Percentiles rank a stretch among this genome's conserved stretches.
Evolutionary conservation across 2,797 vertebrate genomes (phyloP).

Genomic region (Selene dorsalis): DNA sequence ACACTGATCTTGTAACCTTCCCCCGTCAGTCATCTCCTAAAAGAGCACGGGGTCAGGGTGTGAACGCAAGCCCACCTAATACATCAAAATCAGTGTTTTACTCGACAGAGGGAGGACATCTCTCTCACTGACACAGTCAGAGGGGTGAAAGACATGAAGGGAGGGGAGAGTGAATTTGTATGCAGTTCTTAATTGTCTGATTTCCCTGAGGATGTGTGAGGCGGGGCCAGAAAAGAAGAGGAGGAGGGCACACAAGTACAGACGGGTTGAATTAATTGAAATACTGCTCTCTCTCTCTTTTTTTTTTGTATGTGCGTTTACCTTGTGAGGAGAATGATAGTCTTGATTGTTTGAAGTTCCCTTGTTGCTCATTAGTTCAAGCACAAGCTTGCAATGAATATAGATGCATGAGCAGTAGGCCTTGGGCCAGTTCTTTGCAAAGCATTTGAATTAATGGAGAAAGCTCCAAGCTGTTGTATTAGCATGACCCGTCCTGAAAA

Average conservation of each 20-base stretch:
- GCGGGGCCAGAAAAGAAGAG: constrained; percentile 12
- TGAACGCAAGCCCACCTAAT: constrained; percentile 12
- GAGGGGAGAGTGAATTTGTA: constrained; percentile 63
- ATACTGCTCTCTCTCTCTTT: constrained; percentile 44
- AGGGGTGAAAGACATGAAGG: constrained; percentile 41
- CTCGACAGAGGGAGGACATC: constrained; percentile 42
- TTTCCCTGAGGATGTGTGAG: constrained; percentile 57
- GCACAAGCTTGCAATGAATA: constrained; percentile 70
- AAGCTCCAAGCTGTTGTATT: constrained; percentile 62
- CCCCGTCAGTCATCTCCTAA: constrained; percentile 34
- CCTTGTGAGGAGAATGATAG: constrained; percentile 71
- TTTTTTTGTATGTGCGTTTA: constrained; percentile 62
- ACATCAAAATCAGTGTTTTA: constrained; percentile 45
- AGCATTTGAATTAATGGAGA: constrained; percentile 68
- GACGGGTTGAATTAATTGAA: constrained; percentile 77
- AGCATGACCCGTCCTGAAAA: constrained; percentile 59
- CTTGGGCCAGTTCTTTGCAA: constrained; percentile 60
- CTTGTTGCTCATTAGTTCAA: constrained; percentile 76
- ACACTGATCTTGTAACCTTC: constrained; percentile 1
- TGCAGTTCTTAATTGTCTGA: constrained; percentile 71
- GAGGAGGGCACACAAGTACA: constrained; percentile 38
- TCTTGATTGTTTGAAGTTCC: constrained; percentile 75
- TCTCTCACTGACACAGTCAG: constrained; percentile 41
- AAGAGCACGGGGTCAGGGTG: constrained; percentile 32
- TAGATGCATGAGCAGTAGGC: constrained; percentile 64